Conservation (phyloP, 2,797 vertebrate genomes). For the Myotis vivesi region DNA sequence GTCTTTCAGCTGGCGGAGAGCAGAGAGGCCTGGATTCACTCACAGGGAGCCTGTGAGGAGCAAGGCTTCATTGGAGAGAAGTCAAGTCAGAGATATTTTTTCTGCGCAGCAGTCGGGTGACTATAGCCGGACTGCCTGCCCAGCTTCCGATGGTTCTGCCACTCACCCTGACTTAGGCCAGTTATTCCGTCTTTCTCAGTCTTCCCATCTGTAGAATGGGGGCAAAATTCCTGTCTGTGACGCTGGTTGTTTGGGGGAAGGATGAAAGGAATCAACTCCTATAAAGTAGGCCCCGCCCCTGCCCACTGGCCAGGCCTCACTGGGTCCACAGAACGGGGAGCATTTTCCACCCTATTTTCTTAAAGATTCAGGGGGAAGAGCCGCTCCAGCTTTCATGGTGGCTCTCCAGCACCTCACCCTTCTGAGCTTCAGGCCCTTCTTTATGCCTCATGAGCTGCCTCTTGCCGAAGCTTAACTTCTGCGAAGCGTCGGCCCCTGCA, state of each 20-base stretch:
- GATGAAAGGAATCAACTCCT: not conserved
- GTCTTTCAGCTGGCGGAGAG: not conserved
- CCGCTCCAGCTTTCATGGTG: rapidly evolving
- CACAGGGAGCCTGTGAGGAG: not conserved
- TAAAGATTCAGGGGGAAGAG: not conserved
- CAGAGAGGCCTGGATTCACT: not conserved
- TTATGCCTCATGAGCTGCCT: not conserved
- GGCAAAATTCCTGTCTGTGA: not conserved
- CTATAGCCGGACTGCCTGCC: not conserved
- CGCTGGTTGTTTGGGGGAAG: not conserved
- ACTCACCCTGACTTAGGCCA: not conserved
- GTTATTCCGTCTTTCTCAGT: not conserved
- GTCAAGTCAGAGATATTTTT: rapidly evolving
- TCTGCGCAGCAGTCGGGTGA: too few species aligned
- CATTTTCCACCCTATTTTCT: not conserved
- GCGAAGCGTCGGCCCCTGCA: not conserved
- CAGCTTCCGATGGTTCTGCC: not conserved
- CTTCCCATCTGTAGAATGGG: not conserved
- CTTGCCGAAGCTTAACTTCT: constrained; percentile 26
- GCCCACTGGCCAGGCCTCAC: not conserved
- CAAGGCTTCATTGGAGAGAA: not conserved
- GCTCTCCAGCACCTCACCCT: too few species aligned
- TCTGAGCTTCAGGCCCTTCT: not conserved
- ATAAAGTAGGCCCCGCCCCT: not conserved
- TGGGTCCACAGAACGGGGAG: not conserved